These are phyloP conservation scores for Euura lappo DNA, from an alignment of 1,140 invertebrate genomes.

Conservation along the genomic window DNA sequence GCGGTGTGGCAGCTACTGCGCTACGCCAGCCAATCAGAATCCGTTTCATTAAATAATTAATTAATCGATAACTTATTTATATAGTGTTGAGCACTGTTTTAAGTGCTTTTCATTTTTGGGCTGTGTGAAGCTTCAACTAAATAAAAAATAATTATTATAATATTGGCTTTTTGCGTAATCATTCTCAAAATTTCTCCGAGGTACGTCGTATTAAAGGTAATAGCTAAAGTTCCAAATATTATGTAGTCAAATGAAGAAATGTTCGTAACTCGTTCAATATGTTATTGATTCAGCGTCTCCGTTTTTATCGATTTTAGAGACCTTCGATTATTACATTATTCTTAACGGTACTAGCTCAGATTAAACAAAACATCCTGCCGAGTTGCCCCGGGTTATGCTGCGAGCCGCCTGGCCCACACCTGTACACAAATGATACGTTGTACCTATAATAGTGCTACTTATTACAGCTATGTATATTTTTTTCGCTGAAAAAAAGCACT, in stretches of 20 bases:
- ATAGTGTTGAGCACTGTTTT: conserved; percentile 58
- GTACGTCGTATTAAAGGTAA: neutral
- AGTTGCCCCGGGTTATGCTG: conserved; percentile 21
- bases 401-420: conserved; percentile 45
- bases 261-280: conserved; percentile 38
- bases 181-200: neutral
- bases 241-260: neutral
- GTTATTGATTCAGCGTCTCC: conserved; percentile 45
- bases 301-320: conserved; percentile 49
- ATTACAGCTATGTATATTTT: no score
- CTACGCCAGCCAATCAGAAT: conserved; percentile 44
- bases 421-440: conserved; percentile 23
- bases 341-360: conserved; percentile 51
- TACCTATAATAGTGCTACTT: no score
- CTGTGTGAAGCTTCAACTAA: conserved; percentile 53
- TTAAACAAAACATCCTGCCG: conserved; percentile 44
- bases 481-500: no score
- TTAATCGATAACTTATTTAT: conserved; percentile 6
- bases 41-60: conserved; percentile 31
- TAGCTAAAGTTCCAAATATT: neutral
- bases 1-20: conserved; percentile 34
- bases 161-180: conserved; percentile 4
- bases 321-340: conserved; percentile 31
- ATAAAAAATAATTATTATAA: conserved; percentile 21
- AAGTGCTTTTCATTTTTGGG: conserved; percentile 57